Evolutionary conservation across 2,888 invertebrate genomes (phyloP).

Genomic region (Steromphala cineraria): DNA sequence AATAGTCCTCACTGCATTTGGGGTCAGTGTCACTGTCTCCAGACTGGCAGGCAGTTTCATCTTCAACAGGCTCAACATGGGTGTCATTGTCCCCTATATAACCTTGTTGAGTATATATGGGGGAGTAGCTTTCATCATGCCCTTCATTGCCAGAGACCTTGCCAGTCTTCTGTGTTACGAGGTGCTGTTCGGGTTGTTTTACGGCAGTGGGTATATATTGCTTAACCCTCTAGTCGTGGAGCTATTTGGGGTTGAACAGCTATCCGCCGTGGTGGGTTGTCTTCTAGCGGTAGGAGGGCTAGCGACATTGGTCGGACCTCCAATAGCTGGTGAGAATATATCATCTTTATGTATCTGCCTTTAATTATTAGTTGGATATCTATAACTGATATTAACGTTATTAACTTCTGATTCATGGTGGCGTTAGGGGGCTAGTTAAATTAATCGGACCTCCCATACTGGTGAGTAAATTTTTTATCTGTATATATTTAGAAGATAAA

Average conservation of each 20-base stretch:
- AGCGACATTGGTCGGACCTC: neutral
- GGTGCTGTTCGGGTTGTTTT: neutral
- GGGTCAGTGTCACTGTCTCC: neutral
- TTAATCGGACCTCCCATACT: too few relatives aligned
- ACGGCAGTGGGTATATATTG: neutral
- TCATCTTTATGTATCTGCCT: too few relatives aligned
- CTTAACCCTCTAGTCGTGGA: neutral
- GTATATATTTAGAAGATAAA: too few relatives aligned
- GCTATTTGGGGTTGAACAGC: neutral
- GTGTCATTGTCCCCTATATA: neutral
- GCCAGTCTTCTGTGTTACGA: neutral
- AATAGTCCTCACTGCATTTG: neutral
- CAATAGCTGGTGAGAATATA: neutral
- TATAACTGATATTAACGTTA: too few relatives aligned
- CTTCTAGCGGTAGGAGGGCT: neutral
- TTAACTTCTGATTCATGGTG: too few relatives aligned
- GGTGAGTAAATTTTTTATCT: too few relatives aligned
- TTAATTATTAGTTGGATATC: too few relatives aligned
- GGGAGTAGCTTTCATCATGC: neutral
- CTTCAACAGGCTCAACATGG: neutral
- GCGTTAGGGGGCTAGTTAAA: too few relatives aligned
- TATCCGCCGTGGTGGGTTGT: neutral
- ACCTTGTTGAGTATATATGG: neutral
- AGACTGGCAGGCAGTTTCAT: neutral
- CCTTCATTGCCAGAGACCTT: neutral